Conservation (phyloP, 2,888 invertebrate genomes). For the Megastigmus dorsalis region DNA sequence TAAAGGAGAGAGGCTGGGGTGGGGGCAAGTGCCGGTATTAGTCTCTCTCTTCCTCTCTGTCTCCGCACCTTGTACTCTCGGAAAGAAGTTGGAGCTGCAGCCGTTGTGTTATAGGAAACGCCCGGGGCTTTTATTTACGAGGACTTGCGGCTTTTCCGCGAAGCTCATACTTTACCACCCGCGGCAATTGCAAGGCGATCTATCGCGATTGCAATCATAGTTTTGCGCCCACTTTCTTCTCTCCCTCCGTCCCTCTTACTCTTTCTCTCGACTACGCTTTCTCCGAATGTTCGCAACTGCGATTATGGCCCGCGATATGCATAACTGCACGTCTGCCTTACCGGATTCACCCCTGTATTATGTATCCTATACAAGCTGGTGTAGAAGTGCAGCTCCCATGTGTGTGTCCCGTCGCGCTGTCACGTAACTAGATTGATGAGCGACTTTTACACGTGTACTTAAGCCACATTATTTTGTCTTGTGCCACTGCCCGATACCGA, state of each 20-base stretch:
- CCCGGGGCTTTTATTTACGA: constrained; percentile 65
- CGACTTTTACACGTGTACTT: constrained; percentile 17
- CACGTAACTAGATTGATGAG: constrained; percentile 15
- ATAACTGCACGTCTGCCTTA: neutral
- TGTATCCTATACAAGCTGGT: too few relatives aligned
- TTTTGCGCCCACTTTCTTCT: neutral
- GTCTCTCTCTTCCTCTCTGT: neutral
- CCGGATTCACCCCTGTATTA: too few relatives aligned
- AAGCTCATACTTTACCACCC: constrained; percentile 54
- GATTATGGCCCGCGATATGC: neutral
- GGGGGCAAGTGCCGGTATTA: neutral
- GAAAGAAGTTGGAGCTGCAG: too few relatives aligned
- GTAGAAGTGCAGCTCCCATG: too few relatives aligned
- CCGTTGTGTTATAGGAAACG: too few relatives aligned
- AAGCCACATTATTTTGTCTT: constrained; percentile 24
- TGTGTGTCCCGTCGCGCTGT: neutral
- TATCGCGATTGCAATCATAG: constrained; percentile 68
- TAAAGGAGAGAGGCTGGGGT: constrained; percentile 42
- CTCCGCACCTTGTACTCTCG: too few relatives aligned
- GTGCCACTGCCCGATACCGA: too few relatives aligned
- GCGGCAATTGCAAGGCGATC: constrained; percentile 65
- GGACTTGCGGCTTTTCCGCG: constrained; percentile 57
- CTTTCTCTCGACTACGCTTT: neutral
- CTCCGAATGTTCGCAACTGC: too few relatives aligned
- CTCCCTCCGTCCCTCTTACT: neutral